Evolutionary conservation across 2,888 invertebrate species (phyloP).

Genomic region (Auanema freiburgensis): DNA sequence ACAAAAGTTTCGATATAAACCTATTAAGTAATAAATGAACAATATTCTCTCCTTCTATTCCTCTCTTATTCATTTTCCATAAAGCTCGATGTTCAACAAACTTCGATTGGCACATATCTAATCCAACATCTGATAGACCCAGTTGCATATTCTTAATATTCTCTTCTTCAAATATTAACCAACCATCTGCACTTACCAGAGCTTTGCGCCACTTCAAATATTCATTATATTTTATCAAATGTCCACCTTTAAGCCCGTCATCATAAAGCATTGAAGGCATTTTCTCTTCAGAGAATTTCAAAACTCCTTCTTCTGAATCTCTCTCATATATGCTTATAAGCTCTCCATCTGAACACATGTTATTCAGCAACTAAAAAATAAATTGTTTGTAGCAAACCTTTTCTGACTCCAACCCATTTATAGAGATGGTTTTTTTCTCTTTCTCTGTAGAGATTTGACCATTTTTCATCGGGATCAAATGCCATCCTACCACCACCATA

Average conservation of each 20-base stretch:
- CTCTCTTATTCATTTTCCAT: conserved; percentile 95
- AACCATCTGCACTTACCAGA: conserved; percentile 36
- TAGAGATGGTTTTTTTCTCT: conserved; percentile 64
- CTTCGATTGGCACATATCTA: conserved; percentile 78
- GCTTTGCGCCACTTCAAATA: conserved; percentile 79
- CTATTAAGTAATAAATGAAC: conserved; percentile 92
- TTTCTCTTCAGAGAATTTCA: conserved; percentile 52
- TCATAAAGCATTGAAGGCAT: conserved; percentile 66
- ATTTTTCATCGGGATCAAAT: conserved; percentile 63
- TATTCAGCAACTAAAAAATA: conserved; percentile 1
- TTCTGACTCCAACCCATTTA: conserved; percentile 63
- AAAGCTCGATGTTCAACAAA: conserved; percentile 75
- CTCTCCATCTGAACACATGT: conserved; percentile 73
- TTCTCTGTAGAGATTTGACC: conserved; percentile 64
- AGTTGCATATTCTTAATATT: conserved; percentile 55
- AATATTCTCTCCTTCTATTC: conserved; percentile 89
- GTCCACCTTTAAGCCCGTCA: conserved; percentile 78
- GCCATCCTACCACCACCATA: conserved; percentile 23
- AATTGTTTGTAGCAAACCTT: conserved; percentile 35
- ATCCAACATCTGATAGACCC: conserved; percentile 80
- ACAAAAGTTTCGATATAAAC: conserved; percentile 74
- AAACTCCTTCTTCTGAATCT: conserved; percentile 74
- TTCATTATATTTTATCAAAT: conserved; percentile 78
- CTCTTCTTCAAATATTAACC: background rate
- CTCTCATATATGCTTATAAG: conserved; percentile 76